Conservation (phyloP, 2,113 vertebrate genomes). For the Formicarius rufipectus region DNA sequence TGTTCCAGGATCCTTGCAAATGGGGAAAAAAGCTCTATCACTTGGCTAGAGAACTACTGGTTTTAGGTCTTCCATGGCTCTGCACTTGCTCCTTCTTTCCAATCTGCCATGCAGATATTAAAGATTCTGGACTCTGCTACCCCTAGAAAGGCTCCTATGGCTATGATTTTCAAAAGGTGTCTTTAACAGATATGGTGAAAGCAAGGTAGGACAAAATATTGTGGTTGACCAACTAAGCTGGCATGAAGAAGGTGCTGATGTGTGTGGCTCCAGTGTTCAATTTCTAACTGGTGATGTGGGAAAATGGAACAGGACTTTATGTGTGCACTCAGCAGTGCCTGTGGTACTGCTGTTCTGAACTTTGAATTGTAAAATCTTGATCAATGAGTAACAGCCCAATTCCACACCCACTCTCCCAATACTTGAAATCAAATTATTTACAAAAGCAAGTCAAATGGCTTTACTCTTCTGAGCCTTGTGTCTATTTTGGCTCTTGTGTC, state of each 20-base stretch:
- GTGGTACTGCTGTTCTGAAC: neutral
- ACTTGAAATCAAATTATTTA: neutral
- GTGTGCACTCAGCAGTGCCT: neutral
- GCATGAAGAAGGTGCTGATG: neutral
- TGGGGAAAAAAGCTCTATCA: neutral
- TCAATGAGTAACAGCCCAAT: neutral
- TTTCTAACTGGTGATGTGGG: neutral
- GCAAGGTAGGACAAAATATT: neutral
- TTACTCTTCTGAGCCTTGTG: neutral
- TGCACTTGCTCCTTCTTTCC: neutral
- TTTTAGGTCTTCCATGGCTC: neutral
- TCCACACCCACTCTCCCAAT: neutral
- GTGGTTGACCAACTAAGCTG: neutral
- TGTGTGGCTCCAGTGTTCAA: neutral
- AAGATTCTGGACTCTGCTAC: neutral
- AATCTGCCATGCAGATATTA: neutral
- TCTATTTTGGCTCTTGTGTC: neutral
- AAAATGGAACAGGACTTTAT: neutral
- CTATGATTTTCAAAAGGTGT: neutral
- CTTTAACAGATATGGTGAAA: neutral
- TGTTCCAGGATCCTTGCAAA: neutral
- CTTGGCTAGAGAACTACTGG: neutral
- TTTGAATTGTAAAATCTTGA: neutral
- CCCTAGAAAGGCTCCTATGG: neutral
- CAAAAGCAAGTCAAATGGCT: neutral